A percentile compares a stretch with the other conserved stretches of the same genome.
Conservation (phyloP, 2,797 vertebrate genomes). For the Sebastes iracundus region DNA sequence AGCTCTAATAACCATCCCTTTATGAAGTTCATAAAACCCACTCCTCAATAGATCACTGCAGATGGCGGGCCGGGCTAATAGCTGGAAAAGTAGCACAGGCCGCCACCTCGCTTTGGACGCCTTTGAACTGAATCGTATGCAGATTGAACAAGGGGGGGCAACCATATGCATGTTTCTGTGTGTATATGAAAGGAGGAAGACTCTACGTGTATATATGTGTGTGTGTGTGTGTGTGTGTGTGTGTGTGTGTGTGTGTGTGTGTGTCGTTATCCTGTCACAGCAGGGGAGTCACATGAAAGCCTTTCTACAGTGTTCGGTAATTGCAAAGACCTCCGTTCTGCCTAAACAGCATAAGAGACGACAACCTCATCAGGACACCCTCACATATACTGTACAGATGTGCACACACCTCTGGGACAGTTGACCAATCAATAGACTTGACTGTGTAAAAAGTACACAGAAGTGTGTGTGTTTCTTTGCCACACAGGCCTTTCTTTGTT, state of each 20-base stretch:
- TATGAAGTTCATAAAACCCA: slow-evolving; percentile 93
- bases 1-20: slow-evolving; percentile 91
- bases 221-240: slow-evolving; percentile 11
- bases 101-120: slow-evolving; percentile 82
- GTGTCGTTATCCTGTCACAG: slow-evolving; percentile 57
- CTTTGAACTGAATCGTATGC: slow-evolving; percentile 92
- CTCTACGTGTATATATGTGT: slow-evolving; percentile 2
- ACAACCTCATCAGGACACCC: slow-evolving; percentile 77
- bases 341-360: slow-evolving; percentile 79
- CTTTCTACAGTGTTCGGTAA: slow-evolving; percentile 84
- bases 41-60: slow-evolving; percentile 89
- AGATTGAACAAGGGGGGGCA: slow-evolving; percentile 69
- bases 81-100: slow-evolving; percentile 86
- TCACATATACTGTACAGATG: slow-evolving; percentile 1
- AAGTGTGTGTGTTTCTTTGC: slow-evolving; percentile 33
- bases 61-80: slow-evolving; percentile 89
- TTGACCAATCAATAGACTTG: slow-evolving; percentile 56
- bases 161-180: slow-evolving; percentile 50
- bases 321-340: slow-evolving; percentile 81
- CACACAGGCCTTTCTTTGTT: slow-evolving; percentile 74
- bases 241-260: slow-evolving; percentile 24
- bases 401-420: slow-evolving; percentile 37
- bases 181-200: slow-evolving; percentile 40
- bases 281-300: slow-evolving; percentile 88
- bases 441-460: slow-evolving; percentile 54